These are phyloP conservation scores for Pachyuromys duprasi DNA, from an alignment of 2,797 vertebrate species.

Conservation along the genomic window DNA sequence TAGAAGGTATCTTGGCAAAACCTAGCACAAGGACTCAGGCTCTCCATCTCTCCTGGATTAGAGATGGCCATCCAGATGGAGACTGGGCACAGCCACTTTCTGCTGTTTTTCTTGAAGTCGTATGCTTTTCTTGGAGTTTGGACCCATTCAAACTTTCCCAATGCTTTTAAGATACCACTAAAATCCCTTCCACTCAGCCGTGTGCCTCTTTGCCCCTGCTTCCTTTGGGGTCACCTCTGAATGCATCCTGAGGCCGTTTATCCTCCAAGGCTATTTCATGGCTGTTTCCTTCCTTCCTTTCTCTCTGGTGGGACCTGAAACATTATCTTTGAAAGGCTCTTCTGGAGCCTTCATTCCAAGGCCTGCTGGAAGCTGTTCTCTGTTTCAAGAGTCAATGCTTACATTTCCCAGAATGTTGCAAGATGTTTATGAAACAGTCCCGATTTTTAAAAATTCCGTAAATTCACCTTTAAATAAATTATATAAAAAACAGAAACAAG, in stretches of 20 bases:
- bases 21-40: too few species aligned
- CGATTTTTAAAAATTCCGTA: not conserved
- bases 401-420: not conserved
- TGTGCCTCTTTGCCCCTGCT: not conserved
- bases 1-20: not conserved
- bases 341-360: not conserved
- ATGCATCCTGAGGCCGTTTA: too few species aligned
- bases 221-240: not conserved
- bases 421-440: not conserved
- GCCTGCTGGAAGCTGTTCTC: not conserved
- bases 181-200: not conserved
- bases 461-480: not conserved
- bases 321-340: not conserved
- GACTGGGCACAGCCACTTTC: not conserved
- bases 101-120: accelerated
- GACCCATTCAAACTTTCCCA: not conserved
- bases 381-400: not conserved
- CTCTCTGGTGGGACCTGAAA: not conserved
- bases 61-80: not conserved
- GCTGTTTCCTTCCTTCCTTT: not conserved
- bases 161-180: too few species aligned
- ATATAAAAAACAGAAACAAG: not conserved
- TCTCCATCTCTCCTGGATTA: not conserved
- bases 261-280: accelerated
- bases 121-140: not conserved